A percentile compares a stretch with the other conserved stretches of the same genome.
Evolutionary conservation across 2,113 vertebrate species (phyloP).

Genomic region (Lophotis ruficrista): DNA sequence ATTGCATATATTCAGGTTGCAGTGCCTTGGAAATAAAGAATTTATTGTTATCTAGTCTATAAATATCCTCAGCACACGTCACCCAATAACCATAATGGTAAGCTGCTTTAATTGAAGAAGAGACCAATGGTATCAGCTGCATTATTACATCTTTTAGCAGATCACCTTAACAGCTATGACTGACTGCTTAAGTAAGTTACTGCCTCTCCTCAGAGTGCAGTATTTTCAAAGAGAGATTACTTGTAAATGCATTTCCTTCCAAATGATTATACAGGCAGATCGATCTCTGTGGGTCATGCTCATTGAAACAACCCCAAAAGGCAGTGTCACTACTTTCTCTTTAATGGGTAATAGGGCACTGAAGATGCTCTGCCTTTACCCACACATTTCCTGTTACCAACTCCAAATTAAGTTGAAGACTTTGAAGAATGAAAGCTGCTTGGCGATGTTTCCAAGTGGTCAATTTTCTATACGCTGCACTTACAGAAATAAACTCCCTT

Average conservation of each 20-base stretch:
- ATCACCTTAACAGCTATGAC: not conserved
- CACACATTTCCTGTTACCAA: not conserved
- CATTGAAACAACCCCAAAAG: not conserved
- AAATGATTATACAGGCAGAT: not conserved
- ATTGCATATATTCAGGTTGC: not conserved
- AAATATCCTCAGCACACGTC: not conserved
- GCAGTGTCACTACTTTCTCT: not conserved
- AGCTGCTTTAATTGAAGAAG: conserved; percentile 1
- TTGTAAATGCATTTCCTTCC: not conserved
- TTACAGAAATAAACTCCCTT: not conserved
- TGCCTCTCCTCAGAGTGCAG: not conserved
- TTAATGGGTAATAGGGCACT: not conserved
- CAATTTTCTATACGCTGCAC: not conserved
- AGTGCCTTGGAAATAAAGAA: conserved; percentile 17
- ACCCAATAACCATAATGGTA: not conserved
- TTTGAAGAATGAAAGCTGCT: not conserved
- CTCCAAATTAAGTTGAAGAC: not conserved
- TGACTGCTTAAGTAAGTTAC: not conserved
- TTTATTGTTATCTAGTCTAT: not conserved
- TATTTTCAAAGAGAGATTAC: not conserved
- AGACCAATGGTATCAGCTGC: not conserved
- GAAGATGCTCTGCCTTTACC: not conserved
- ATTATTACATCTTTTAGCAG: not conserved
- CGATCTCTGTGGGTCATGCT: not conserved
- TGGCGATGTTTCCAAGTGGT: not conserved